phyloP scores from a whole-genome alignment of 64 coral and sea anemone genomes.

The Pachyseris speciosa region DNA sequence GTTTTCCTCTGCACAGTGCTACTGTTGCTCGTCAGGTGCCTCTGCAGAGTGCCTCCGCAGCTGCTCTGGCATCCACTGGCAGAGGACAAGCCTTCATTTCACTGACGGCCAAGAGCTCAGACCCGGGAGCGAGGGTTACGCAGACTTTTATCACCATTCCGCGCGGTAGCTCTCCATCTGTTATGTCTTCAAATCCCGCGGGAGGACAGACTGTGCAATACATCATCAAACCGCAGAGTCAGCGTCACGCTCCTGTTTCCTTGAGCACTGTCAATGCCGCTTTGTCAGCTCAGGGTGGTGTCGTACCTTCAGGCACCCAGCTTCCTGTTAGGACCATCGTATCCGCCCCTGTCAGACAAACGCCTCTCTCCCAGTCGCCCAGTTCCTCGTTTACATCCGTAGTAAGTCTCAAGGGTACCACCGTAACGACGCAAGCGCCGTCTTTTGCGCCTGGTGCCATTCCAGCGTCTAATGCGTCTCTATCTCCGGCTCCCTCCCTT shows the following conservation, averaged over 20 bases:
- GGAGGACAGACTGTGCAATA: slow-evolving; percentile 72
- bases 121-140: slow-evolving; percentile 45
- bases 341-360: slow-evolving; percentile 49
- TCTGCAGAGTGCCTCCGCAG: slow-evolving; percentile 57
- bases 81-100: slow-evolving; percentile 81
- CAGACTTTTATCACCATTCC: slow-evolving; percentile 81
- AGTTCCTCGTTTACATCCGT: slow-evolving; percentile 67
- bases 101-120: slow-evolving; percentile 60
- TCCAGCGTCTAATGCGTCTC: neutral
- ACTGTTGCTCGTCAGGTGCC: slow-evolving; percentile 61
- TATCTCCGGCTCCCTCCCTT: neutral
- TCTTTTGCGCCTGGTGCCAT: neutral
- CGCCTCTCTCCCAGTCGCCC: slow-evolving; percentile 32
- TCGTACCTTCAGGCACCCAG: neutral
- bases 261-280: slow-evolving; percentile 31
- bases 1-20: slow-evolving; percentile 45
- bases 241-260: slow-evolving; percentile 71
- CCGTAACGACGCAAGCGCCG: slow-evolving; percentile 19
- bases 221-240: slow-evolving; percentile 92
- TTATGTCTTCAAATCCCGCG: slow-evolving; percentile 52
- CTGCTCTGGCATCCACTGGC: slow-evolving; percentile 32
- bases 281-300: slow-evolving; percentile 8
- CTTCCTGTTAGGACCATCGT: neutral
- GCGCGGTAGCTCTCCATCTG: slow-evolving; percentile 63
- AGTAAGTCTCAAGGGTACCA: slow-evolving; percentile 50